A percentile compares a stretch with the other conserved stretches of the same genome.
Conservation (phyloP, 2,888 invertebrate genomes). For the Malthinus flaveolus region DNA sequence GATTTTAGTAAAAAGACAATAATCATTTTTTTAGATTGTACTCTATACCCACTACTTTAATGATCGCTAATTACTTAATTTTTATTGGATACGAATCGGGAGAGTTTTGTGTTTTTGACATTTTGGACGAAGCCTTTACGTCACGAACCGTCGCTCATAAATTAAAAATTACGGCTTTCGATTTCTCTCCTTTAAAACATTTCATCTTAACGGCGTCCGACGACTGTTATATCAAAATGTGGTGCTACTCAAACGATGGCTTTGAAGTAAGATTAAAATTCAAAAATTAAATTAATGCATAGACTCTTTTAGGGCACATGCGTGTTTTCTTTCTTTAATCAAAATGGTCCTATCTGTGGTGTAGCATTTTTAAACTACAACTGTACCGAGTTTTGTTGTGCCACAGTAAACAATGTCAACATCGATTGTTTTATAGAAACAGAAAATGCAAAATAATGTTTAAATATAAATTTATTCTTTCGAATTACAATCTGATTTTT, state of each 20-base stretch:
- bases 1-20: not conserved
- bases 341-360: conserved; percentile 36
- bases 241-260: conserved; percentile 33
- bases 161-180: conserved; percentile 38
- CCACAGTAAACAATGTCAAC: conserved; percentile 32
- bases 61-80: conserved; percentile 34
- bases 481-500: conserved; percentile 64
- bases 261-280: conserved; percentile 5
- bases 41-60: conserved; percentile 33
- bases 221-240: conserved; percentile 38
- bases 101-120: conserved; percentile 39
- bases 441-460: conserved; percentile 9
- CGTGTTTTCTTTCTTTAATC: conserved; percentile 25
- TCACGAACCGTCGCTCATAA: conserved; percentile 36
- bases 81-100: conserved; percentile 40
- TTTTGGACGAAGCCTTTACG: conserved; percentile 33
- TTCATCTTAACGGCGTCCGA: conserved; percentile 36
- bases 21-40: conserved; percentile 32
- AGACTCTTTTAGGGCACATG: conserved; percentile 22
- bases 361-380: conserved; percentile 37
- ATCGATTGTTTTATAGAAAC: conserved; percentile 33
- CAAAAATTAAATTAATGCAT: not conserved
- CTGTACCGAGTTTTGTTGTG: conserved; percentile 39
- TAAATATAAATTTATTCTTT: not conserved
- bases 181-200: conserved; percentile 35